Base-by-base conservation (phyloP, 2,797 vertebrate species). In the Rhinophrynus dorsalis region DNA sequence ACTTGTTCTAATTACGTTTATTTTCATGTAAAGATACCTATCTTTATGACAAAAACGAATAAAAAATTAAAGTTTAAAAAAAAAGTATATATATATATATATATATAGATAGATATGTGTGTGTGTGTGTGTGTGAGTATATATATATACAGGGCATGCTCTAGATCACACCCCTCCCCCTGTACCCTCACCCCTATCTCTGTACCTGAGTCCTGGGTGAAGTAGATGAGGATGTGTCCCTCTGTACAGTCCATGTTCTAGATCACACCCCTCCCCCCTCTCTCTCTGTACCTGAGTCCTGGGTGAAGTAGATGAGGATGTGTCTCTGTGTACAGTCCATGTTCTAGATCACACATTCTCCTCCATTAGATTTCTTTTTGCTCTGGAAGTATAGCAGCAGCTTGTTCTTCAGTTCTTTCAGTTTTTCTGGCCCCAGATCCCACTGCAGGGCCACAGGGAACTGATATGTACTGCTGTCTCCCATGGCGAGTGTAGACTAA, bases 351-450 rank as follows among this genome's bases (percentile, higher is more conserved):
- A 38, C 23, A 42, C 61, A 64, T 12, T 64, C 61, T 20, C 61
- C 61, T 20, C 61, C 61, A 40, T 52, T 29, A 38, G 61, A 64
- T 4, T 42, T 27, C 2, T 21, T 64, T 15, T 30, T 64, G 4
- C 35, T 64, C 61, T 40, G 47, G 48, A 64, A 64, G 35, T 64
- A 20, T 10, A 52, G 8, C 3, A 64, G 61, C 2, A 64, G 48
- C 26, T 64, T 64, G 35, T 51, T 64, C 15, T 52, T 64, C 33
- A 52, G 2, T 5, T 64, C 5, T n/a, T 21, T 52, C 23, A 64
- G 48, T 17, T 10, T 40, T 1, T 54, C 33, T 7, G 48, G 61
- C 24, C 48, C 61, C 61, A 27, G 6, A 11, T 64, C 35, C 61
- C 61, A 64, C 15, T 17, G 17, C 0, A 64, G 33, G 35, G 48